Base-by-base conservation (phyloP, 2,113 vertebrate species). In the Gymnogyps californianus region DNA sequence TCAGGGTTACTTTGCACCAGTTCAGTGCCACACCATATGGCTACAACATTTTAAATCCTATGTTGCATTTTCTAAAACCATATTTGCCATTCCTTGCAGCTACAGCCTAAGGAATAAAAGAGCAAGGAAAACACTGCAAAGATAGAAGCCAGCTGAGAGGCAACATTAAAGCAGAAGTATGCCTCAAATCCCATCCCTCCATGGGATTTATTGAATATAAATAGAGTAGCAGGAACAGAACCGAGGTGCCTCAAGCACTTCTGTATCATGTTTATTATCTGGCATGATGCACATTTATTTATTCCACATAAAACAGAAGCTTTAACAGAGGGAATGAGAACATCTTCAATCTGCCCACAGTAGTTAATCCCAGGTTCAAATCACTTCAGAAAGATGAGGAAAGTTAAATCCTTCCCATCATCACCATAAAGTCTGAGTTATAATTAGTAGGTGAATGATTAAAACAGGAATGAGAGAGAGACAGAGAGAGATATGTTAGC, bases 101-200 rank as follows among this genome's bases (percentile, higher is more conserved):
- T 58, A 61, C 81, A 90, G 78, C 64, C 76, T 75, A 55, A 90
- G 89, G 93, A 94, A 67, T 70, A 81, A 89, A 88, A 89, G 55
- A 83, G 34, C 47, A 83, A 36, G 47, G 26, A 89, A 92, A 95
- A 52, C 46, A 49, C 18, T 70, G 69, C 29, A 79, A 82, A 84
- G 87, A 93, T 72, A 96, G 57, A 51, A 95, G 66, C 49, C 91
- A 87, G 57, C 89, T 93, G 70, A 95, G 87, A 95, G 31, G 31
- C 57, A 92, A 85, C 75, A 86, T 74, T 94, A 93, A 96, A 90
- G 75, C 31, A 88, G 66, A 95, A 93, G 58, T 88, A 83, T 92
- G 58, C 58, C 71, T 95, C 66, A 66, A 92, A 95, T 83, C 82
- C 31, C 62, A 92, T 58, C 75, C 58, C 49, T 93, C 74, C 46